phyloP scores from a whole-genome alignment of 2,888 invertebrate genomes.

The Mimumesa dahlbomi region DNA sequence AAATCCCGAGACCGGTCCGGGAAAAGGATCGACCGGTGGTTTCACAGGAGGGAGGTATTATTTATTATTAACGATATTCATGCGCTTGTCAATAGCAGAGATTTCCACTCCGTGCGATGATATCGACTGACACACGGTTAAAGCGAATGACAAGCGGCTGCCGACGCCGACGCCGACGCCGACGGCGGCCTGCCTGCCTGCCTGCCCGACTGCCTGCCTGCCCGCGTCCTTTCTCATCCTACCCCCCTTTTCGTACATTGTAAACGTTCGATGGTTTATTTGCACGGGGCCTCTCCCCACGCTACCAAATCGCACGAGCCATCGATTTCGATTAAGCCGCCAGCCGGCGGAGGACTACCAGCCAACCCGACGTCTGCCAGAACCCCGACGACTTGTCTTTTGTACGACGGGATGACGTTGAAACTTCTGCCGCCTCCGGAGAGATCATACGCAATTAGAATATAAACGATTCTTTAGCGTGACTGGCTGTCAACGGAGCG shows the following conservation, averaged over 20 bases:
- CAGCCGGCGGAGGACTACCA: constrained; percentile 35
- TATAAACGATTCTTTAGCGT: constrained; percentile 3
- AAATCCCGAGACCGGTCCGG: not conserved
- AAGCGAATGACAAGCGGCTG: constrained; percentile 69
- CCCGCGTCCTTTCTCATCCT: constrained; percentile 45
- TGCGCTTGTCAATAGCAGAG: constrained; percentile 77
- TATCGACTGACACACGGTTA: constrained; percentile 71
- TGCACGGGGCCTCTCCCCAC: constrained; percentile 38
- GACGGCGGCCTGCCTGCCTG: constrained; percentile 29
- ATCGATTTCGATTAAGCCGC: constrained; percentile 62
- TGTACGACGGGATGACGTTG: constrained; percentile 5
- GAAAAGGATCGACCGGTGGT: constrained; percentile 4
- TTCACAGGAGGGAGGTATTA: constrained; percentile 62
- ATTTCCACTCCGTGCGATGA: constrained; percentile 74
- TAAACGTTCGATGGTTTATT: constrained; percentile 65
- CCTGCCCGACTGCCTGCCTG: constrained; percentile 26
- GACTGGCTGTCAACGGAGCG: constrained; percentile 38
- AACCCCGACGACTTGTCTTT: constrained; percentile 36
- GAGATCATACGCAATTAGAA: constrained; percentile 35
- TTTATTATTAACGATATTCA: constrained; percentile 77
- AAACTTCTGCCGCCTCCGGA: constrained; percentile 13
- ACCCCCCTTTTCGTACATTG: constrained; percentile 58
- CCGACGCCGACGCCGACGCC: constrained; percentile 50
- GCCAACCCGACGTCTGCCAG: constrained; percentile 28
- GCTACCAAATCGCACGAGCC: constrained; percentile 62